Evolutionary conservation across 2,797 vertebrate species (phyloP).

Genomic region (Falco naumanni): DNA sequence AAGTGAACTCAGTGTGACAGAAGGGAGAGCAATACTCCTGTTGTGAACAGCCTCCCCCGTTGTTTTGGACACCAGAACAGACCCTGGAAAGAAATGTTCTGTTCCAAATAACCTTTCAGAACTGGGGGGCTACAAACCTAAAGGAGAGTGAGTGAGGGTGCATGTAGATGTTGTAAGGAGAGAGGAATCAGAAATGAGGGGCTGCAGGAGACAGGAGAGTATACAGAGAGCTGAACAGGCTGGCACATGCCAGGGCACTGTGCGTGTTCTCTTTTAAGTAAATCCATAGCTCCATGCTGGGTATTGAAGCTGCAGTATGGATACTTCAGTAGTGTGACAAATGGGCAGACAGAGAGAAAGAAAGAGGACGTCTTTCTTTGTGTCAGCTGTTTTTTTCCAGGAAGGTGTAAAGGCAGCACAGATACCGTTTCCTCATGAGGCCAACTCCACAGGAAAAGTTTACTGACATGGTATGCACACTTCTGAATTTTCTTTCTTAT

Average conservation of each 20-base stretch:
- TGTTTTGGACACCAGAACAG: conserved; percentile 64
- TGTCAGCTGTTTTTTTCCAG: conserved; percentile 12
- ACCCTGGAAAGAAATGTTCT: conserved; percentile 42
- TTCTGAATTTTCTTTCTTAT: not conserved
- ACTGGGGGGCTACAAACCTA: conserved; percentile 38
- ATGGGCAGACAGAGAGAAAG: not conserved
- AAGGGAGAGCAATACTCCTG: not conserved
- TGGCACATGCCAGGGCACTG: conserved; percentile 12
- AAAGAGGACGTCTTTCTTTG: not conserved
- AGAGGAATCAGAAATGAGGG: conserved; percentile 34
- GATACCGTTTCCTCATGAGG: not conserved
- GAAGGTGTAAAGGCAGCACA: conserved; percentile 4
- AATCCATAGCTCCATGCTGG: conserved; percentile 15
- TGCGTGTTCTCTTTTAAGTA: conserved; percentile 39
- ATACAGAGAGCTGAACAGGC: not conserved
- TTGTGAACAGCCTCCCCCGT: conserved; percentile 33
- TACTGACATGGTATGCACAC: not conserved
- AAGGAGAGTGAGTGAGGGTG: conserved; percentile 69
- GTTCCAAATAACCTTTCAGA: conserved; percentile 60
- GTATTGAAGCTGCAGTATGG: conserved; percentile 26
- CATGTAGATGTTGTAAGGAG: conserved; percentile 67
- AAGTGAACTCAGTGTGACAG: conserved; percentile 68
- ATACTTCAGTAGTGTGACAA: not conserved
- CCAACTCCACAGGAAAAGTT: not conserved
- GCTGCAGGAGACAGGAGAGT: not conserved